Conservation (phyloP, 2,888 invertebrate species). For the Philereme vetulata region DNA sequence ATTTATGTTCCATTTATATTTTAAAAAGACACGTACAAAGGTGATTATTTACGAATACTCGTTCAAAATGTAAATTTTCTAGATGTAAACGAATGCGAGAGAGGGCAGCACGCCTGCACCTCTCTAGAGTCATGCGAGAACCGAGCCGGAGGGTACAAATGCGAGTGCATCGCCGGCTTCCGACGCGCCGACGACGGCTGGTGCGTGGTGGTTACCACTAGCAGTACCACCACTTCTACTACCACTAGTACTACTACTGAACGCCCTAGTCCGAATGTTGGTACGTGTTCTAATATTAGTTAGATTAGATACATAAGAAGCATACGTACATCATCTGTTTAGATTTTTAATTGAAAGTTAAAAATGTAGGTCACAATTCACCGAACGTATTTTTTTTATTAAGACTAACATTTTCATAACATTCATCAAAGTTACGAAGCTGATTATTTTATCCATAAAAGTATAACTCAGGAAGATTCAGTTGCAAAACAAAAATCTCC, state of each 20-base stretch:
- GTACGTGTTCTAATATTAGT: constrained; percentile 3
- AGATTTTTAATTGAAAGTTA: too few relatives aligned
- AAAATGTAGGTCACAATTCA: too few relatives aligned
- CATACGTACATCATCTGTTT: too few relatives aligned
- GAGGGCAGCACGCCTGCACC: constrained; percentile 62
- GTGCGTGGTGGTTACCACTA: constrained; percentile 52
- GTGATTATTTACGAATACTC: neutral
- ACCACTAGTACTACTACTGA: constrained; percentile 27
- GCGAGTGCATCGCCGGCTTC: constrained; percentile 92
- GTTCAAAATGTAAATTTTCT: constrained; percentile 28
- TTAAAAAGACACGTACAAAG: too few relatives aligned
- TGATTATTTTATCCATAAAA: too few relatives aligned
- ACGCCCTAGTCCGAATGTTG: constrained; percentile 32
- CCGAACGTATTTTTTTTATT: too few relatives aligned
- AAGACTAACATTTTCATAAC: too few relatives aligned
- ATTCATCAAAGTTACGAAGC: too few relatives aligned
- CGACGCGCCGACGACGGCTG: constrained; percentile 82
- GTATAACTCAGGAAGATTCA: too few relatives aligned
- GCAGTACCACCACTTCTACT: constrained; percentile 34
- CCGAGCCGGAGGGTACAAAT: constrained; percentile 90
- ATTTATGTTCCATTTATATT: too few relatives aligned
- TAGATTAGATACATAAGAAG: too few relatives aligned
- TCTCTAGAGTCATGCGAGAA: constrained; percentile 52
- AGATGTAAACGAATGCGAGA: constrained; percentile 91
- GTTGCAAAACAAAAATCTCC: too few relatives aligned